These are phyloP conservation scores for Acanthochromis polyacanthus DNA, from an alignment of 2,113 vertebrate species.

Conservation along the genomic window DNA sequence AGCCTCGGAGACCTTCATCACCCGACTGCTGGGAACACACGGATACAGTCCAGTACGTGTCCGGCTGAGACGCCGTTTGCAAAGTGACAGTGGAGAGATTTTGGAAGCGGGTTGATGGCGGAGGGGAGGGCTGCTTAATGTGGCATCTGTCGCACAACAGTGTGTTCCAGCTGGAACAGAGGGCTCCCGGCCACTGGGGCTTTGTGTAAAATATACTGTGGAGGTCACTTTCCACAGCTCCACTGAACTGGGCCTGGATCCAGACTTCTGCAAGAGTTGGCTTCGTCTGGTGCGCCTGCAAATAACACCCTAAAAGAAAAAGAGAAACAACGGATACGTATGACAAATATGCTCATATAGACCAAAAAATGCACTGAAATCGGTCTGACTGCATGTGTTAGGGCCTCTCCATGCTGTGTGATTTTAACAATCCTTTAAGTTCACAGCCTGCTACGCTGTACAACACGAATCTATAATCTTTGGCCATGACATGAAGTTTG, in stretches of 20 bases:
- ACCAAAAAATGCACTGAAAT: slow-evolving; percentile 2
- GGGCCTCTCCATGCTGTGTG: too few relatives aligned
- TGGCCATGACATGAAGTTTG: too few relatives aligned
- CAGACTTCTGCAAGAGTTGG: slow-evolving; percentile 38
- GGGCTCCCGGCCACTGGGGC: slow-evolving; percentile 53
- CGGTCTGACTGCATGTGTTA: background rate
- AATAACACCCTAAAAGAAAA: slow-evolving; percentile 11
- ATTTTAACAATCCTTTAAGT: too few relatives aligned
- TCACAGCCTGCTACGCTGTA: too few relatives aligned
- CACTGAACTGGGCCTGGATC: slow-evolving; percentile 37
- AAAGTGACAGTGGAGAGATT: slow-evolving; percentile 58
- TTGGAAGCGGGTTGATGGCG: slow-evolving; percentile 58
- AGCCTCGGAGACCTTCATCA: slow-evolving; percentile 40
- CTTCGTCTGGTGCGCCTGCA: slow-evolving; percentile 4
- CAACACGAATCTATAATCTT: too few relatives aligned
- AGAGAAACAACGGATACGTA: slow-evolving; percentile 1
- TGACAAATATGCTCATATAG: slow-evolving; percentile 13
- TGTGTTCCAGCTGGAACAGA: slow-evolving; percentile 72
- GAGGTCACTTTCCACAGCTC: slow-evolving; percentile 73
- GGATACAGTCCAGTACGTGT: slow-evolving; percentile 13
- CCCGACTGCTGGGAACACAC: slow-evolving; percentile 35
- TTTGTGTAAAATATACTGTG: slow-evolving; percentile 62
- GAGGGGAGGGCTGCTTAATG: slow-evolving; percentile 60
- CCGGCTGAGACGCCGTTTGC: slow-evolving; percentile 44
- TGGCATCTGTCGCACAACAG: slow-evolving; percentile 75